Base-by-base conservation (phyloP, 2,888 invertebrate genomes). In the Merodon equestris region DNA sequence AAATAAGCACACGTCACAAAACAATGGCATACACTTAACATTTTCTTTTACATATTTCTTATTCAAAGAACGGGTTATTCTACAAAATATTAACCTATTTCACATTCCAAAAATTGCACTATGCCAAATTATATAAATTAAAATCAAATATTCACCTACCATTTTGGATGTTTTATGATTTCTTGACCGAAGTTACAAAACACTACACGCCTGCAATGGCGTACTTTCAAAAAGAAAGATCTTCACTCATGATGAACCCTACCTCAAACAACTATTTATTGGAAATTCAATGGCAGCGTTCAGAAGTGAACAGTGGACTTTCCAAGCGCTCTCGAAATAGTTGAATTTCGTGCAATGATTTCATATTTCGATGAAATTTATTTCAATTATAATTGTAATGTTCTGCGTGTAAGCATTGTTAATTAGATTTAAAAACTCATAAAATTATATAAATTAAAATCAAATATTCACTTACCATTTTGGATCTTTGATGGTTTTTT, bases 171-270 rank as follows among this genome's bases (percentile, higher is more conserved):
- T 92, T 93, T 92, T 91, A 89, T 89, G 95, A 95, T 95, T 93
- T 91, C 89, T 90, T 84, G 85, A 86, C 90, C 90, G 91, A 91
- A 91, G 91, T 91, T 90, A 90, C 90, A 91, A 91, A 92, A 92
- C 91, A 92, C 93, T 92, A 93, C 94, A 93, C 94, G 94, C 94
- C 94, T 93, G 91, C 92, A 92, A 94, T 94, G 95, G 95, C 95
- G 95, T 93, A 93, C 94, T 92, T 92, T 91, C 93, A 91, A 91
- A 92, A 95, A 95, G 94, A 91, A 90, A 83, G 73, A 77, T 72
- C 34, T 58, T 56, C 71, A 54, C 58, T 58, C 50, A 40, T 51
- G 34, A 51, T 68, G 71, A 19, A 57, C 53, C 58, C 58, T 53
- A 45, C 15, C 54, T 71, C 51, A 47, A 61, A 75, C 18, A 34